Evolutionary conservation across 64 coral and sea anemone species (phyloP).

Genomic region (Cladopsammia gracilis): DNA sequence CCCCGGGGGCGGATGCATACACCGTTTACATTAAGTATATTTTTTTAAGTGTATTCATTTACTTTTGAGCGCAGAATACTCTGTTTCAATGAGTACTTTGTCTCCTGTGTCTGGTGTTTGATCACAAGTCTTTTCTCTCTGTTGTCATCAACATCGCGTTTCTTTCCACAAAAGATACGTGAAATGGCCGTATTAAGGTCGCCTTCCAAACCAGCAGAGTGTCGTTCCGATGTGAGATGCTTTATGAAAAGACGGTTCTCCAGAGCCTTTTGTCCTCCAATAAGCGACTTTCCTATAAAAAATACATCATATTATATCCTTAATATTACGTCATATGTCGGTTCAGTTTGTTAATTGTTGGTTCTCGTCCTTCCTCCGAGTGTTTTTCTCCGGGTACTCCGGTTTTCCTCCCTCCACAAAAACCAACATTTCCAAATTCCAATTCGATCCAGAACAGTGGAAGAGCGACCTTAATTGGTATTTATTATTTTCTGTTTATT

Average conservation of each 20-base stretch:
- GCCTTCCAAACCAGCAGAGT: neutral
- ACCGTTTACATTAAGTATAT: neutral
- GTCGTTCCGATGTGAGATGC: neutral
- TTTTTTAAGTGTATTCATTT: neutral
- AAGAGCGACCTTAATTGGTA: too few relatives aligned
- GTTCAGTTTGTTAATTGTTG: too few relatives aligned
- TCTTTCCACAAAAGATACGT: neutral
- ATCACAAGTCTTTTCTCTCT: neutral
- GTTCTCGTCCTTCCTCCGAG: too few relatives aligned
- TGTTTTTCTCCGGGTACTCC: too few relatives aligned
- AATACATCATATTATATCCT: too few relatives aligned
- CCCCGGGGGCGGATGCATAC: neutral
- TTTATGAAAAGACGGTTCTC: constrained; percentile 19
- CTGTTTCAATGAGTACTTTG: neutral
- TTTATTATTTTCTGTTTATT: too few relatives aligned
- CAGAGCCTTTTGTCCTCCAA: neutral
- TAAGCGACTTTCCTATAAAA: too few relatives aligned
- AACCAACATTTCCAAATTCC: too few relatives aligned
- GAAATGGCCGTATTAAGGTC: neutral
- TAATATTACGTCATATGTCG: too few relatives aligned
- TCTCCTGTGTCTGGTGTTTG: neutral
- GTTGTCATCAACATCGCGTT: neutral
- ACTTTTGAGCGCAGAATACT: constrained; percentile 3
- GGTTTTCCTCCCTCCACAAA: too few relatives aligned
- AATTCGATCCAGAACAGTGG: too few relatives aligned